A percentile compares a stretch with the other conserved stretches of the same genome.
phyloP scores from a whole-genome alignment of 2,888 invertebrate genomes.

The Dromius quadrimaculatus region DNA sequence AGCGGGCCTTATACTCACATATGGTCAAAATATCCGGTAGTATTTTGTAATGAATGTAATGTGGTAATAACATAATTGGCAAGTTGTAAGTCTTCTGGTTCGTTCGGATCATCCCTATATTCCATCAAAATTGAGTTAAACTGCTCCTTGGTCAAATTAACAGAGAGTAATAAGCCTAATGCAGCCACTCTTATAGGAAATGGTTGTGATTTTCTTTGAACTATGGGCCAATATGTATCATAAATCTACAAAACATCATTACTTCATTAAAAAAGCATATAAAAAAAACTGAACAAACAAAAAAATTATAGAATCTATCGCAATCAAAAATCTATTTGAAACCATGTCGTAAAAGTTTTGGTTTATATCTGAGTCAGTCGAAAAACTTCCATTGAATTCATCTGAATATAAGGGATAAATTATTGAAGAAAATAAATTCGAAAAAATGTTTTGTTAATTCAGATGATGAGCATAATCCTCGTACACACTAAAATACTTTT shows the following conservation, averaged over 20 bases:
- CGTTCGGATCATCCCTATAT: neutral
- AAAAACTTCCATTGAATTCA: too few species aligned
- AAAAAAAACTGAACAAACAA: too few species aligned
- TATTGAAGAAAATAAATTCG: too few species aligned
- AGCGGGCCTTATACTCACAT: neutral
- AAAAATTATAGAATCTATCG: too few species aligned
- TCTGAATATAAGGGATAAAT: too few species aligned
- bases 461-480: too few species aligned
- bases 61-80: conserved; percentile 3
- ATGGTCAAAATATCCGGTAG: neutral
- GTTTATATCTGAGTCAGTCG: too few species aligned
- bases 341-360: too few species aligned
- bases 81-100: neutral
- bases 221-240: conserved; percentile 73
- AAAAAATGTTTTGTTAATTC: too few species aligned
- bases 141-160: conserved; percentile 66
- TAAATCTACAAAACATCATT: neutral
- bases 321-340: too few species aligned
- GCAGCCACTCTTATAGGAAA: conserved; percentile 77
- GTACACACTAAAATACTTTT: too few species aligned
- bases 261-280: too few species aligned
- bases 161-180: conserved; percentile 73
- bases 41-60: neutral
- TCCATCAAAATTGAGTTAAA: neutral
- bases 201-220: conserved; percentile 75